Base-by-base conservation (phyloP, 1,140 invertebrate genomes). In the Sinella curviseta region DNA sequence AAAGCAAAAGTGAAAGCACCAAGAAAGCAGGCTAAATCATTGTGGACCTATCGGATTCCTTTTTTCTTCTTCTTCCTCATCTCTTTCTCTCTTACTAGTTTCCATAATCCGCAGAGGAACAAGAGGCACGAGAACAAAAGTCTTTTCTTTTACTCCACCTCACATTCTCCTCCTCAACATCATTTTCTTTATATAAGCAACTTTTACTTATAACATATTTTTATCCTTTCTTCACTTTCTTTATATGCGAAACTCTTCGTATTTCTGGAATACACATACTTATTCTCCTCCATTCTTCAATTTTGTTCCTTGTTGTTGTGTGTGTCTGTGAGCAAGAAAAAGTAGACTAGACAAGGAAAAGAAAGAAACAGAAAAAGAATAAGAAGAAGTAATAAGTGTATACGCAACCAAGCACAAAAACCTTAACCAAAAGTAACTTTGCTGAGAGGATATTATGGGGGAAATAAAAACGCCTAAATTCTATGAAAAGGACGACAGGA, bases 181-280 rank as follows among this genome's bases (percentile, higher is more conserved):
- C 31, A 3, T 54, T 24, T 35, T 60, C 34, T 77, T 60, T 60
- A 57, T 28, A 20, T 79, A 28, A 3, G 30, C 30, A 17, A 30
- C 78, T 48, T 39, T 31, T n/a, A 78, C 75, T 31, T 55, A 24
- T 8, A 48, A 48, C 20, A 48, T 48, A 48, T 48, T 48, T 48
- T 48, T 48, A 48, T 78, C 75, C 30, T 80, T 65, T 48, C 33
- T 74, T 78, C 48, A 28, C 55, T 1, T 78, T 67, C 33, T 74
- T 65, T 74, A 74, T 74, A 30, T 34, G 0, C 26, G n/a, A 55
- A n/a, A 77, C 20, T 77, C 16, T 28, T 80, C 31, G 39, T 65
- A n/a, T 77, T 65, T 77, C 24, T 28, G 30, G 30, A 30, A 70
- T 4, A 31, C 65, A 17, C 31, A 70, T 4, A 70, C 26, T n/a